These are phyloP conservation scores for Andrena flavipes DNA, from an alignment of 2,888 invertebrate genomes.

Conservation along the genomic window DNA sequence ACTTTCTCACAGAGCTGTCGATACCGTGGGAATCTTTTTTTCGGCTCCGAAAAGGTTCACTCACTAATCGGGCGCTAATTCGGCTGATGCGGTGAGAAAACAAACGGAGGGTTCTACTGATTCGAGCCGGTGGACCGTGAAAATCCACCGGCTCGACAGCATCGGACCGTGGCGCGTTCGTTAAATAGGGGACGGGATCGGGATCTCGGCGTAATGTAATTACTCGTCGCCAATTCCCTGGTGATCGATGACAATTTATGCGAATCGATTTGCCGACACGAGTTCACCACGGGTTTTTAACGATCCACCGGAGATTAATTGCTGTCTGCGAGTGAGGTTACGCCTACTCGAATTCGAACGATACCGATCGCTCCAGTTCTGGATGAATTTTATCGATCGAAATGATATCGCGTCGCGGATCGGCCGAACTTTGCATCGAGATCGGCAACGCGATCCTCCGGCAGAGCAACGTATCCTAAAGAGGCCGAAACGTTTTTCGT, in stretches of 20 bases:
- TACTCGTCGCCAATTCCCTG: slow-evolving; percentile 10
- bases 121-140: slow-evolving; percentile 34
- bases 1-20: slow-evolving; percentile 50
- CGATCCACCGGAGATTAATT: slow-evolving; percentile 38
- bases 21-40: slow-evolving; percentile 64
- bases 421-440: background rate
- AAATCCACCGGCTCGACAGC: slow-evolving; percentile 5
- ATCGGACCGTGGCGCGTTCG: background rate
- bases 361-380: slow-evolving; percentile 27
- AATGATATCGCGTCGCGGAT: slow-evolving; percentile 4
- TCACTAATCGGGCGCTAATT: slow-evolving; percentile 67
- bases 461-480: slow-evolving; percentile 14
- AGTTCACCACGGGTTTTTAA: slow-evolving; percentile 25
- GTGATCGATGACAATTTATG: slow-evolving; percentile 46
- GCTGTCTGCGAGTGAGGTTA: slow-evolving; percentile 19
- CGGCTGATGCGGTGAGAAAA: slow-evolving; percentile 56
- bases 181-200: slow-evolving; percentile 24
- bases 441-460: slow-evolving; percentile 7
- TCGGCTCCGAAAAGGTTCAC: slow-evolving; percentile 29
- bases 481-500: slow-evolving; percentile 41
- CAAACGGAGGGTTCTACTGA: slow-evolving; percentile 48
- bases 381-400: background rate
- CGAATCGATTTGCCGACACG: slow-evolving; percentile 31
- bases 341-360: slow-evolving; percentile 43
- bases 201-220: slow-evolving; percentile 15